Evolutionary conservation across 2,113 vertebrate species (phyloP).

Genomic region (Drymodes brunneopygia): DNA sequence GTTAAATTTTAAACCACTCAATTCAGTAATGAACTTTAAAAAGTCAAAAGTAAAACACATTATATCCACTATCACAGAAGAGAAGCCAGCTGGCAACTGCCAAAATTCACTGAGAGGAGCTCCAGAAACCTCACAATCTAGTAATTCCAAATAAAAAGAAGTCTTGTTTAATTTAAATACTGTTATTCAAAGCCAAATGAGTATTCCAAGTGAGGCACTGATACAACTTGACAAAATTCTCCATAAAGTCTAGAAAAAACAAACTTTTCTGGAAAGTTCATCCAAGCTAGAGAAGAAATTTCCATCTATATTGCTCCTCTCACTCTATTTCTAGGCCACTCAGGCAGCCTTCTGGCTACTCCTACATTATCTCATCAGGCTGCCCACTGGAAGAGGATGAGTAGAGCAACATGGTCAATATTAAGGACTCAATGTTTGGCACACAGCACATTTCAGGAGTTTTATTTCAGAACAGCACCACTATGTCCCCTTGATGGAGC

Average conservation of each 20-base stretch:
- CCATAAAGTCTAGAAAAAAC: not conserved
- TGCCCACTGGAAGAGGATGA: not conserved
- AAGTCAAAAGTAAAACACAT: not conserved
- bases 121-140: not conserved
- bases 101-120: not conserved
- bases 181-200: not conserved
- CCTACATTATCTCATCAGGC: accelerated
- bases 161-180: not conserved
- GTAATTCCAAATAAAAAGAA: not conserved
- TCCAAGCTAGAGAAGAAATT: not conserved
- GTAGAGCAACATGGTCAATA: not conserved
- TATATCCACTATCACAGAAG: not conserved
- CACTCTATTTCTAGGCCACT: not conserved
- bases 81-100: not conserved
- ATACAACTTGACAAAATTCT: not conserved
- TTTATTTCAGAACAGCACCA: not conserved
- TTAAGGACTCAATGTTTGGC: not conserved
- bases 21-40: not conserved
- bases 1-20: not conserved
- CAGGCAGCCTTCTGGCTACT: not conserved
- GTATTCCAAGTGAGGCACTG: not conserved
- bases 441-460: not conserved
- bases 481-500: not conserved
- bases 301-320: not conserved
- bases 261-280: not conserved